Evolutionary conservation across 30 jellyfish, hydroid and myxozoan species (phyloP).

Genomic region (Chironex yamaguchii): DNA sequence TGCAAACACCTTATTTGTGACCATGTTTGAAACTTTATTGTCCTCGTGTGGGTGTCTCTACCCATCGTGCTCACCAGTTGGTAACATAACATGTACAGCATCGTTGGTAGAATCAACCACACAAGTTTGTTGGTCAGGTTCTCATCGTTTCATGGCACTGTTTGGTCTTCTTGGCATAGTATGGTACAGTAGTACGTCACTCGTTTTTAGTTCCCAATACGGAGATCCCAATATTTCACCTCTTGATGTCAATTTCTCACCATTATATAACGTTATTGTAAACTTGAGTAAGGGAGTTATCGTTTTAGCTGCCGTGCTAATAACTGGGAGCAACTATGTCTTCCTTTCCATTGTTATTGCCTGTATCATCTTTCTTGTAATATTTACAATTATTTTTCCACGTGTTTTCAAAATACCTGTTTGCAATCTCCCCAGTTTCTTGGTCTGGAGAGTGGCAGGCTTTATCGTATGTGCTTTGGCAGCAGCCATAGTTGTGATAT

Average conservation of each 20-base stretch:
- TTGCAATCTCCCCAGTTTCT: slow-evolving; percentile 70
- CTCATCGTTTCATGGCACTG: slow-evolving; percentile 68
- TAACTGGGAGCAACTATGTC: slow-evolving; percentile 68
- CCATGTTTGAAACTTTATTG: slow-evolving; percentile 73
- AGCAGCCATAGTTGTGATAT: slow-evolving; percentile 71
- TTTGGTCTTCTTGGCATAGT: slow-evolving; percentile 82
- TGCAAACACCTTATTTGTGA: slow-evolving; percentile 89
- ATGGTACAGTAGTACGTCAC: slow-evolving; percentile 88
- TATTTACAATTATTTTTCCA: slow-evolving; percentile 69
- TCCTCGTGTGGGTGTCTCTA: slow-evolving; percentile 81
- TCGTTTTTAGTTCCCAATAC: slow-evolving; percentile 64
- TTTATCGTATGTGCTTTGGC: slow-evolving; percentile 57
- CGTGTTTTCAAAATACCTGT: slow-evolving; percentile 62
- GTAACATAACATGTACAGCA: slow-evolving; percentile 79
- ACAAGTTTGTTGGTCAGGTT: slow-evolving; percentile 77
- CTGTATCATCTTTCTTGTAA: slow-evolving; percentile 38
- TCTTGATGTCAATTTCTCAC: slow-evolving; percentile 89
- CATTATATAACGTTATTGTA: slow-evolving; percentile 75
- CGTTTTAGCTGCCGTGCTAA: slow-evolving; percentile 74
- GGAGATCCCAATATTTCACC: slow-evolving; percentile 81
- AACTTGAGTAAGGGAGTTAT: slow-evolving; percentile 79
- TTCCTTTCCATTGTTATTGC: slow-evolving; percentile 51
- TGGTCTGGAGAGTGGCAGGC: slow-evolving; percentile 89
- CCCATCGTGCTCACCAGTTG: slow-evolving; percentile 71
- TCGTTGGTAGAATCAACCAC: slow-evolving; percentile 60